Conservation (phyloP, 2,888 invertebrate species). For the Hololepta plana region DNA sequence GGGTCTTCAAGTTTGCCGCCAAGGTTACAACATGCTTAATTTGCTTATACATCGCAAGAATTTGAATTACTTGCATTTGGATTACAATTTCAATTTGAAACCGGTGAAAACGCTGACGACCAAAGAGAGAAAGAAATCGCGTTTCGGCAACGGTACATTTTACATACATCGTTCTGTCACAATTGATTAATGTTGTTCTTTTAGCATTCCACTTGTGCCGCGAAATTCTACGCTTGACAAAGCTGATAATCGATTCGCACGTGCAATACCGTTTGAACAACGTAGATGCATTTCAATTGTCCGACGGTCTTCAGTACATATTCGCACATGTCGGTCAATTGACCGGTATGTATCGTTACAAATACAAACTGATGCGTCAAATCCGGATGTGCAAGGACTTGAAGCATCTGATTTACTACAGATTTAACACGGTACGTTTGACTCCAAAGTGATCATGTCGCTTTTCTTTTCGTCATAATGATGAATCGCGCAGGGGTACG, state of each 20-base stretch:
- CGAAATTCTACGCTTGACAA: slow-evolving; percentile 95
- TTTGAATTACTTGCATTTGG: slow-evolving; percentile 96
- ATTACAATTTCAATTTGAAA: slow-evolving; percentile 99
- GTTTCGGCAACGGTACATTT: slow-evolving; percentile 74
- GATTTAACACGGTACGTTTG: slow-evolving; percentile 86
- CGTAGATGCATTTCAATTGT: slow-evolving; percentile 95
- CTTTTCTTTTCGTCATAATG: slow-evolving; percentile 3
- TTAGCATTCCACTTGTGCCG: slow-evolving; percentile 96
- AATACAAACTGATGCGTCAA: slow-evolving; percentile 96
- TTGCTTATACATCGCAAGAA: slow-evolving; percentile 97
- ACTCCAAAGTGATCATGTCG: slow-evolving; percentile 3
- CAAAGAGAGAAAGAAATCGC: slow-evolving; percentile 96
- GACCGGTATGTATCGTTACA: slow-evolving; percentile 99
- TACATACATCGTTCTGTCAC: neutral
- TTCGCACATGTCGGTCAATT: slow-evolving; percentile 99
- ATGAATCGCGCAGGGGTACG: slow-evolving; percentile 12
- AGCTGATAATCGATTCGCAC: slow-evolving; percentile 96
- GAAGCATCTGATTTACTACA: slow-evolving; percentile 97
- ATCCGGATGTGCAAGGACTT: slow-evolving; percentile 99
- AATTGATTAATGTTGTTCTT: neutral
- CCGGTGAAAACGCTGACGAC: slow-evolving; percentile 99
- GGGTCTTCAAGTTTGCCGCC: slow-evolving; percentile 92
- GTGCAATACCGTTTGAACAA: slow-evolving; percentile 99
- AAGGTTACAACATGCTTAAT: slow-evolving; percentile 99
- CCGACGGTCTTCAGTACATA: slow-evolving; percentile 97